Percentiles rank a stretch among this genome's conserved stretches.
Evolutionary conservation across 2,797 vertebrate genomes (phyloP).

Genomic region (Zalophus californianus): DNA sequence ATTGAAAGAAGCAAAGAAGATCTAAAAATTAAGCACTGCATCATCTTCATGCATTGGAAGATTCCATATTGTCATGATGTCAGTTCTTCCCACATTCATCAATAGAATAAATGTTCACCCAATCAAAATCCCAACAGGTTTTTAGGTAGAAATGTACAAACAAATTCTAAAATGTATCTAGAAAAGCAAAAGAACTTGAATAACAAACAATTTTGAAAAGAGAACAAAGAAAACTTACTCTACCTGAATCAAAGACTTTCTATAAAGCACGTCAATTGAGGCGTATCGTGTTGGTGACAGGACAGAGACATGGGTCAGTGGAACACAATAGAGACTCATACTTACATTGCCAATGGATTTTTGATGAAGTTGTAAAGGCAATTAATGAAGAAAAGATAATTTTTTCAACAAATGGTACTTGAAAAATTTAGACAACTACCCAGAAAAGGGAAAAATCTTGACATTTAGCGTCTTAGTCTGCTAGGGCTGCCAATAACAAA

Average conservation of each 20-base stretch:
- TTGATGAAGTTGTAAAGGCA: neutral
- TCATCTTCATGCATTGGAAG: neutral
- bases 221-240: neutral
- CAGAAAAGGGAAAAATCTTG: neutral
- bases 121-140: neutral
- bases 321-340: neutral
- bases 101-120: neutral
- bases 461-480: neutral
- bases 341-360: neutral
- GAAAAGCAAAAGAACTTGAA: constrained; percentile 1
- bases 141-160: neutral
- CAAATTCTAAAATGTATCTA: neutral
- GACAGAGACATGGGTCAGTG: neutral
- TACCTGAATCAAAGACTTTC: neutral
- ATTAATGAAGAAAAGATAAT: neutral
- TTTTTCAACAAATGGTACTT: too few species aligned
- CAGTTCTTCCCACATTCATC: neutral
- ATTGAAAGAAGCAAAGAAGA: neutral
- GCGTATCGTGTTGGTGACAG: neutral
- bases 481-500: neutral
- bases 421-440: neutral
- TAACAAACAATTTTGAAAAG: neutral
- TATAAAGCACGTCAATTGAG: neutral
- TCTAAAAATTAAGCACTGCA: too few species aligned
- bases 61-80: neutral